Conservation (phyloP, 2,888 invertebrate genomes). For the Horisme vitalbata region DNA sequence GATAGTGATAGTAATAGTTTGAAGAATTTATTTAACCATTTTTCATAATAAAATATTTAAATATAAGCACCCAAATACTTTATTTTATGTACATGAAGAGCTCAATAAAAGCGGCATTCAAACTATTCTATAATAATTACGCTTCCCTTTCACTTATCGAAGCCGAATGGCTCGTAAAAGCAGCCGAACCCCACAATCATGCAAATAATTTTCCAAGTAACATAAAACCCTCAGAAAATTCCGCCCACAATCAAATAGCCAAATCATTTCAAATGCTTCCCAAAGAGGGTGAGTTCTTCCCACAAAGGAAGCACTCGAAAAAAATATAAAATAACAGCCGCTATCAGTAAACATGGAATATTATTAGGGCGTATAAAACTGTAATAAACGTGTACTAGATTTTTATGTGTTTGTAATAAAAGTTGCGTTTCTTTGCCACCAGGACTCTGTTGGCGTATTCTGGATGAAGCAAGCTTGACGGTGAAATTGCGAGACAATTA, state of each 20-base stretch:
- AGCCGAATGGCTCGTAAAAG: constrained; percentile 15
- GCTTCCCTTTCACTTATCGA: constrained; percentile 5
- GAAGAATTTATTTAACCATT: too few species aligned
- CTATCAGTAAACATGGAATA: constrained; percentile 64
- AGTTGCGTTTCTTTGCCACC: constrained; percentile 26
- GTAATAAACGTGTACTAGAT: constrained; percentile 58
- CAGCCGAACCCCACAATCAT: constrained; percentile 16
- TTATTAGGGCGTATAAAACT: constrained; percentile 49
- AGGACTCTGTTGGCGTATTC: constrained; percentile 37
- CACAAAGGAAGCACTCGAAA: constrained; percentile 49
- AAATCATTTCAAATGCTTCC: constrained; percentile 26
- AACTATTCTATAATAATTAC: too few species aligned
- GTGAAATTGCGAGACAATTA: too few species aligned
- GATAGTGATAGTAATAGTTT: too few species aligned
- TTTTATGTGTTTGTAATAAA: constrained; percentile 61
- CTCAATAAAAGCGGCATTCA: too few species aligned
- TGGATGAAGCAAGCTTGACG: constrained; percentile 17
- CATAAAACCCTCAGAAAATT: constrained; percentile 12
- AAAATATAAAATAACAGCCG: constrained; percentile 54
- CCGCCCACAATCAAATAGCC: constrained; percentile 15
- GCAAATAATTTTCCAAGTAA: constrained; percentile 20
- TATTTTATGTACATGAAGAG: too few species aligned
- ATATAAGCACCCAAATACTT: too few species aligned
- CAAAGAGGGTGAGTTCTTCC: constrained; percentile 7
- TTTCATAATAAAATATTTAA: too few species aligned